Conservation (phyloP, 1,140 invertebrate genomes). For the Calephelis nemesis region DNA sequence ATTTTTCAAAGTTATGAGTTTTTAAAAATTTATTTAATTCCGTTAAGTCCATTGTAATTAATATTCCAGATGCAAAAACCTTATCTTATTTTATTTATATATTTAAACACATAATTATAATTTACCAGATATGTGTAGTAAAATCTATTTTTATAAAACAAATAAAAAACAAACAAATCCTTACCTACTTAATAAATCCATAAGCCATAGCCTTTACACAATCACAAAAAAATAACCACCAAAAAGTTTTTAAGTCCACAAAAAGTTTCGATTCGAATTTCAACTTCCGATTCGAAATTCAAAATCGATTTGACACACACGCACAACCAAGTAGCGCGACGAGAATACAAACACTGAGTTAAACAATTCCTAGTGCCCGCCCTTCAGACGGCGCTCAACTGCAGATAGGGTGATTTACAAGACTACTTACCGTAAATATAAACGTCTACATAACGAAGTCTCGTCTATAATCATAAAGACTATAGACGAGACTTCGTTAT, state of each 20-base stretch:
- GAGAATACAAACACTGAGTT: constrained; percentile 54
- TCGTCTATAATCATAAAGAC: no score
- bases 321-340: constrained; percentile 48
- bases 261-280: constrained; percentile 42
- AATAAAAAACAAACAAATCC: constrained; percentile 14
- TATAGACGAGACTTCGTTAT: no score
- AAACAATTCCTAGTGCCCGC: constrained; percentile 51
- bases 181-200: constrained; percentile 18
- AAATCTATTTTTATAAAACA: no score
- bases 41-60: no score
- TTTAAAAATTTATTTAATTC: no score
- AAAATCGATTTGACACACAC: constrained; percentile 39
- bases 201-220: constrained; percentile 12
- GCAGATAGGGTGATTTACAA: constrained; percentile 4
- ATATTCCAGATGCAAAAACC: no score
- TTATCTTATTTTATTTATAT: no score
- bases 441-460: neutral
- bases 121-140: no score
- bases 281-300: constrained; percentile 41
- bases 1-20: no score
- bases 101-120: no score
- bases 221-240: constrained; percentile 23
- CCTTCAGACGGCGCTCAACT: constrained; percentile 34
- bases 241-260: constrained; percentile 26
- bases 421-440: neutral